Evolutionary conservation across 2,888 invertebrate species (phyloP), one percentile per base, ranked within the genome.

Genomic region (Ceriagrion tenellum): DNA sequence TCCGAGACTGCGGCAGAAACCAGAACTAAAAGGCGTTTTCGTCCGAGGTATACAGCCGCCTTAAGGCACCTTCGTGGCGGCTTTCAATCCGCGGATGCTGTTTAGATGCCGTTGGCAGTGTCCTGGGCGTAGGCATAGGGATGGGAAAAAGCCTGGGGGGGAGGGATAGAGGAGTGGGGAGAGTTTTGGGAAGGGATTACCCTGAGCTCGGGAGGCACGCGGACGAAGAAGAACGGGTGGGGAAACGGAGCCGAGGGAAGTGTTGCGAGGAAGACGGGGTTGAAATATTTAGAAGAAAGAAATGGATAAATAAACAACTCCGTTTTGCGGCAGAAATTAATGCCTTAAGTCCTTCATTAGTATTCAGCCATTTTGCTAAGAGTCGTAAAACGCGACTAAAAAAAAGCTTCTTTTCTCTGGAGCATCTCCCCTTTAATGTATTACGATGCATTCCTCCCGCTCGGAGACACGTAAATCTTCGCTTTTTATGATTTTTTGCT

Each of bases 101-200:
- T 2, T 47, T 47, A 47, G 88, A 88, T 26, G 8, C 18, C 30
- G 47, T 47, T 47, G 47, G 47, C 47, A 47, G 2, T 4, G 47
- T 2, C 47, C 47, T 47, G 35, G 88, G 35, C 23, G 47, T 40
- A 18, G 88, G 88, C 23, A 16, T 20, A 47, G 10, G 40, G n/a
- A 40, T 18, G 10, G 18, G 88, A 26, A 18, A 40, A 47, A 26
- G 12, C 0, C n/a, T 16, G 88, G 35, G 0, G 40, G 23, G 88
- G 35, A 0, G 40, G 23, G 88, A 40, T 40, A 2, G 40, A n/a
- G 69, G 69, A 26, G 69, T n/a, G 26, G 26, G 26, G 69, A 26
- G 69, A 69, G 69, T 69, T 69, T 69, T 69, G 69, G 69, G 69
- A 69, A 69, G 69, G 69, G 69, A 69, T 69, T 69, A 69, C 26